Conservation (phyloP, 2,888 invertebrate genomes). For the Doris montereyensis region DNA sequence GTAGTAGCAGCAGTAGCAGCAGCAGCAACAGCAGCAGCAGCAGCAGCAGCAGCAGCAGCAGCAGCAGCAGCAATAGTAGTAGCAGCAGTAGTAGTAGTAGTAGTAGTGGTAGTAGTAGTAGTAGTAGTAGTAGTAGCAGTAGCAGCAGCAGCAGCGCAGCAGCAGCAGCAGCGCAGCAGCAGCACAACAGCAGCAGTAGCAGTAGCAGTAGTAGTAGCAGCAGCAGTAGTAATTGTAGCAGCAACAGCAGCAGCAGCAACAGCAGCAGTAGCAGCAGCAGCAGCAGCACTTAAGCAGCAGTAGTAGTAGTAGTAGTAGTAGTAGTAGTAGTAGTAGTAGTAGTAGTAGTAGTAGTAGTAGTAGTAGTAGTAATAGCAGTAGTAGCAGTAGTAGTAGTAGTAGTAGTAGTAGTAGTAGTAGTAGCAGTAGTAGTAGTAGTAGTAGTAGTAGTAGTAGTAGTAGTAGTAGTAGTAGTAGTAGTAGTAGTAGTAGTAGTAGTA, state of each 20-base stretch:
- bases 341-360: neutral
- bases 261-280: no score
- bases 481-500: neutral
- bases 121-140: no score
- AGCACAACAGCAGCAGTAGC: no score
- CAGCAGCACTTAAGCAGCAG: no score
- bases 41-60: slow-evolving; percentile 11
- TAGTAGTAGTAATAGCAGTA: neutral
- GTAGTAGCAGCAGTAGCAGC: slow-evolving; percentile 11
- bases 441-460: neutral
- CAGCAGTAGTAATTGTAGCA: no score
- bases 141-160: no score
- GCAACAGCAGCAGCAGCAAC: no score
- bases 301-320: slow-evolving; percentile 56
- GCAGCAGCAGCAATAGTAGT: slow-evolving; percentile 11
- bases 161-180: no score
- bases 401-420: neutral
- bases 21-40: slow-evolving; percentile 12
- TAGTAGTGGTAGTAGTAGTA: no score
- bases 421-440: neutral
- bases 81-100: neutral
- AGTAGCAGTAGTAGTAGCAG: no score
- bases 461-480: neutral
- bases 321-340: neutral
- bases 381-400: neutral